Evolutionary conservation across 2,888 invertebrate species (phyloP), one percentile per base, ranked within the genome.

Genomic region (Plebejus argus): DNA sequence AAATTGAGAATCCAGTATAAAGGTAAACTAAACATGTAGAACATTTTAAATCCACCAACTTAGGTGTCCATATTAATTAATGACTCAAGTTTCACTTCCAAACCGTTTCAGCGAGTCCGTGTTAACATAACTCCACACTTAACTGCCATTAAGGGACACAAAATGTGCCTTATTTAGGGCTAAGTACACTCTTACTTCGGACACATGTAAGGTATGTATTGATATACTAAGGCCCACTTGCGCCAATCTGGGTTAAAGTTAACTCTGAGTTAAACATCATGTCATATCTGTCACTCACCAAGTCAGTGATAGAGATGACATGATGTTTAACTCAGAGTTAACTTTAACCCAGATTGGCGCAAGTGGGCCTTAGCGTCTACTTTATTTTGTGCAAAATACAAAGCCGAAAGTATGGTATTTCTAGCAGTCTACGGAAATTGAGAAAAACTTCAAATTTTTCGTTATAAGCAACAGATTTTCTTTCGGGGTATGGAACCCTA

Each of bases 31-130:
- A 66, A 3, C 28, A 15, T 23, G 61, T 28, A 12, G 0, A 53
- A 58, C 58, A 23, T 23, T 61, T 61, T 10, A 61, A 23, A 12
- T 61, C 20, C 23, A 71, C 77, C 76, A 78, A 81, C 77, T 1
- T 12, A 39, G 39, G 71, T 72, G 72, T 15, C 39, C 45, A 66
- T 66, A 66, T 66, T 39, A 45, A 72, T 45, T 45, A 72, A 45
- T 72, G 39, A 45, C 39, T 15, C 39, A 72, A 72, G 45, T 72
- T 39, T 23, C 23, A 45, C 72, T 72, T 72, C 39, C 72, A 45
- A 72, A 72, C 23, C n/a, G 45, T 72, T 72, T 45, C n/a, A 45
- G 39, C 72, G 45, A 12, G 20, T 10, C 20, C 20, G 45, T 72
- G 72, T 72, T 72, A 72, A 72, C 72, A 72, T 72, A 72, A 45